Base-by-base conservation (phyloP, 1,140 invertebrate species). In the Cydia strobilella region DNA sequence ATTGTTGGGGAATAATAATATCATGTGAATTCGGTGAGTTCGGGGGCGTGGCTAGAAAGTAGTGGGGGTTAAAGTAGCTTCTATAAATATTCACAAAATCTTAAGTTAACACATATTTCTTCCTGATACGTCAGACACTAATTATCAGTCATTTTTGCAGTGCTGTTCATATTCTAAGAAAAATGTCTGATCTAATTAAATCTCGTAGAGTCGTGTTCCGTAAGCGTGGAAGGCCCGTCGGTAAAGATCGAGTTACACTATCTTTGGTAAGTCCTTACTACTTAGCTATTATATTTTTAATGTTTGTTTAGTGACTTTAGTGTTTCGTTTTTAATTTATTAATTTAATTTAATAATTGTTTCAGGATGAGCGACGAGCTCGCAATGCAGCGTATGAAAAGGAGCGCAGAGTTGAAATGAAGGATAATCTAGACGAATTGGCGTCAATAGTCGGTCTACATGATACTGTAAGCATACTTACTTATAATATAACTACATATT, bases 151-250 rank as follows among this genome's bases (percentile, higher is more conserved):
- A 48, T 15, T 31, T 31, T 31, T 31, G 5, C 3, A 31, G 4
- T 31, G 31, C 5, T 31, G 31, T 31, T 31, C 5, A 6, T 31
- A 6, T 31, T 31, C 31, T 31, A 10, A 39, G 9, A 39, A 35
- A 35, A 39, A 39, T 39, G 35, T 39, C 35, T 39, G 35, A 39
- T 39, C 7, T 39, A 7, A 39, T 39, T 10, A 4, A 48, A 48
- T 48, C 45, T 48, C 45, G 45, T 10, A 39, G 35, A 3, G 13
- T 48, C 35, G 35, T 39, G 35, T 10, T 39, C 35, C 35, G 45
- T 48, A 71, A 71, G 15, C 66, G 66, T 35, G 66, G 66, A 35
- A 31, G 66, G 31, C 66, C 66, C 2, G 25, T 9, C 4, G 66
- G 66, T 10, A 71, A 71, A 71, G n/a, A 42, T 13, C 7, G 66